phyloP scores from a whole-genome alignment of 2,113 vertebrate species.

The Ranitomeya variabilis region DNA sequence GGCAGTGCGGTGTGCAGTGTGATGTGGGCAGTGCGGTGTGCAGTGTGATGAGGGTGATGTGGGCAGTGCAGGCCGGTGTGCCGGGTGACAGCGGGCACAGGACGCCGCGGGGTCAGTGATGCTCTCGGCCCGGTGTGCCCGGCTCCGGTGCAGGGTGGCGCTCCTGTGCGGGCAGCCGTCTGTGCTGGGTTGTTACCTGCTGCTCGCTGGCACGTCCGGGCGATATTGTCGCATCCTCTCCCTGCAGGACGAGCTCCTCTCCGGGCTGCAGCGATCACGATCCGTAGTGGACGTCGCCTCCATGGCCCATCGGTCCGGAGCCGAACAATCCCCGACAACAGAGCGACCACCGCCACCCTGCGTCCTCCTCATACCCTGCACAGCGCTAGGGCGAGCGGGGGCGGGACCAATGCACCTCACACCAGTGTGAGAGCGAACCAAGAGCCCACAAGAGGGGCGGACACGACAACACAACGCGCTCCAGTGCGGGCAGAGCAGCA shows the following conservation, averaged over 20 bases:
- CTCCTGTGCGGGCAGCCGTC: not conserved
- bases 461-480: too few relatives aligned
- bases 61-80: not conserved
- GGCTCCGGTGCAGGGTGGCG: too few relatives aligned
- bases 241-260: not conserved
- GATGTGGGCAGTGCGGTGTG: not conserved
- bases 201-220: not conserved
- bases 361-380: conserved; percentile 28
- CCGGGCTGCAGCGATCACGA: not conserved
- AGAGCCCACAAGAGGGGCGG: not conserved
- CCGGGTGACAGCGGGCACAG: not conserved
- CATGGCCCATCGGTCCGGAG: conserved; percentile 21
- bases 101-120: too few relatives aligned
- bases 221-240: conserved; percentile 6
- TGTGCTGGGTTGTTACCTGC: conserved; percentile 18
- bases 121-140: too few relatives aligned
- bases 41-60: not conserved
- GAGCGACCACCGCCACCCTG: not conserved
- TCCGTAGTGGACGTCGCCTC: not conserved
- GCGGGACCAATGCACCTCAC: conserved; percentile 39
- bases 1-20: not conserved
- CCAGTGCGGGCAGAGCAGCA: too few relatives aligned
- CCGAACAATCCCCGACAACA: not conserved
- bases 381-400: conserved; percentile 19
- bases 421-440: conserved; percentile 14